Evolutionary conservation across 2,888 invertebrate species (phyloP), one percentile per base, ranked within the genome.

Genomic region (Kuschelorhynchus macadamiae): DNA sequence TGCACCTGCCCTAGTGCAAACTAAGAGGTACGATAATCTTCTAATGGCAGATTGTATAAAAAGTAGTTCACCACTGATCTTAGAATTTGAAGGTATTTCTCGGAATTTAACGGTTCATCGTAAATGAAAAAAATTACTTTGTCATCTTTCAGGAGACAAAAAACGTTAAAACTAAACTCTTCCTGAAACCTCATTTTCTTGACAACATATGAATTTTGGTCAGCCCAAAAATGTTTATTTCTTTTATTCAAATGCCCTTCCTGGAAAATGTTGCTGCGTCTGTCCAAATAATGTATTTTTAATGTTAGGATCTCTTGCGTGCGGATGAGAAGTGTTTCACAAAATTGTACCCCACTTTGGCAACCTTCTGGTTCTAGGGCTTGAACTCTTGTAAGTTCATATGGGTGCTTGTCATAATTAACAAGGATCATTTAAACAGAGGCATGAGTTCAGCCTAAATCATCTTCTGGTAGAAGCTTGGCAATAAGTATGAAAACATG

Each of bases 161-260:
- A 44, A n/a, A 46, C 14, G 21, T 56, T 56, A 56, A 66, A 52
- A 53, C 47, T 64, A 49, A 61, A 52, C 39, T 50, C 52, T 50
- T 50, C 46, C 39, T 68, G 63, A 59, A 57, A 64, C 59, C 52
- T 53, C 30, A 20, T 59, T 69, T 65, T 53, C 39, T 46, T 52
- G 16, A 60, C 32, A 20, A 55, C 20, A 9, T 59, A 12, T 46
- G 60, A 60, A 53, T 64, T 65, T 11, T 53, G 16, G 32, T 59
- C 42, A 52, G 42, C 44, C 60, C 64, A 64, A 16, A 65, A 69
- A 59, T 69, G 59, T 17, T 50, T 21, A 12, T 47, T 60, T 36
- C 17, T 18, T 46, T 39, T 39, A 32, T 61, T 49, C 5, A 49
- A 49, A 55, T 52, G 3, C 53, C 39, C n/a, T 55, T 64, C 14